These are phyloP conservation scores for Tupaia tana DNA, from an alignment of 2,113 vertebrate species.

Conservation along the genomic window DNA sequence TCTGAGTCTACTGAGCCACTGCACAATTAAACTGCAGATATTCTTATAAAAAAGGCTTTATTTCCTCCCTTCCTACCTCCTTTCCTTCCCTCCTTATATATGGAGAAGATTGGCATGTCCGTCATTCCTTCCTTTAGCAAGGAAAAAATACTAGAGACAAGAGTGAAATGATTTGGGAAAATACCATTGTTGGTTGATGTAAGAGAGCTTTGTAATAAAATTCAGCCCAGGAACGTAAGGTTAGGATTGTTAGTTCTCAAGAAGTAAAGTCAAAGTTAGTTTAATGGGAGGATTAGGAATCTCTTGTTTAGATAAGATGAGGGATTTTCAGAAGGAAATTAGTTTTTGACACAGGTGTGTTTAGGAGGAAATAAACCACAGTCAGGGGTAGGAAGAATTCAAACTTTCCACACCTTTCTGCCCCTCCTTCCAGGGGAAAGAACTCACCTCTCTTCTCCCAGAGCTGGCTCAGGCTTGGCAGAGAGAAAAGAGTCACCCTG, in stretches of 20 bases:
- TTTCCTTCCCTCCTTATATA: accelerated
- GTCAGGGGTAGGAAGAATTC: background rate
- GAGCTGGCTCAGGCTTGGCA: too few relatives aligned
- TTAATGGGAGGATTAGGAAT: background rate
- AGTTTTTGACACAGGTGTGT: background rate
- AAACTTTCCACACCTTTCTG: too few relatives aligned
- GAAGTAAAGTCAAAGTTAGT: background rate
- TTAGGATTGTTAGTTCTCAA: background rate
- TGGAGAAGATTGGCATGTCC: background rate
- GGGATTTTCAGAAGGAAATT: background rate
- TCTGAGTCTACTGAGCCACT: background rate
- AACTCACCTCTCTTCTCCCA: background rate
- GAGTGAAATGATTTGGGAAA: too few relatives aligned
- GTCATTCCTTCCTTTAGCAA: background rate
- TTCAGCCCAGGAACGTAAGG: background rate
- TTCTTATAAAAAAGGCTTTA: background rate
- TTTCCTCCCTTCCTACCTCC: background rate
- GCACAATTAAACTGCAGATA: background rate
- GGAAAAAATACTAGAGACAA: background rate
- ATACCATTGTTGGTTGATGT: background rate
- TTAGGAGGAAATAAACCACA: background rate
- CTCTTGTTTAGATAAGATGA: background rate
- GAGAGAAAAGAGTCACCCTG: too few relatives aligned
- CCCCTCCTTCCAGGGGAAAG: background rate
- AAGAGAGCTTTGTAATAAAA: background rate